These are phyloP conservation scores for Acestrorhynchus altus DNA, from an alignment of 2,797 vertebrate genomes.

Conservation along the genomic window DNA sequence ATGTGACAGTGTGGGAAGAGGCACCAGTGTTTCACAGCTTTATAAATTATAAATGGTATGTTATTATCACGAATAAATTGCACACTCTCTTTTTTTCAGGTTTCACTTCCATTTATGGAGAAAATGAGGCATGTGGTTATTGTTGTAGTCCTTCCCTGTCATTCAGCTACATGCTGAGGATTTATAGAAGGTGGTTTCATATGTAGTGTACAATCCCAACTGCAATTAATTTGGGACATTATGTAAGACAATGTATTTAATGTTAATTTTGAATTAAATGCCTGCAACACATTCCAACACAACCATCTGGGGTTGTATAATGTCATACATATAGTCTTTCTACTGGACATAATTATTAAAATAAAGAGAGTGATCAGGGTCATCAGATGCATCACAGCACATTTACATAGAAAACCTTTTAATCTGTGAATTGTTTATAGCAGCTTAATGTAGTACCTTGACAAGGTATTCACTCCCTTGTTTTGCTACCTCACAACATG, in stretches of 20 bases:
- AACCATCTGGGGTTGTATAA: too few species aligned
- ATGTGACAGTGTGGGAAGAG: constrained; percentile 54
- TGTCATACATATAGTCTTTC: too few species aligned
- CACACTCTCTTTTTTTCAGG: constrained; percentile 7
- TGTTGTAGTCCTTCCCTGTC: constrained; percentile 16
- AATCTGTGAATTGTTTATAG: too few species aligned
- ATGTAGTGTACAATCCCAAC: too few species aligned
- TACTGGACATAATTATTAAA: too few species aligned
- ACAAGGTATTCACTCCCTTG: background rate
- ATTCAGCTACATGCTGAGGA: background rate
- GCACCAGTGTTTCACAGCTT: constrained; percentile 51
- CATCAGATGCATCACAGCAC: background rate
- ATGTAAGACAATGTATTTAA: too few species aligned
- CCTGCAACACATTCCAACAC: too few species aligned
- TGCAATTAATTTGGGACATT: too few species aligned
- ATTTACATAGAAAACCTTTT: background rate
- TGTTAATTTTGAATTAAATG: too few species aligned
- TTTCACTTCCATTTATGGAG: constrained; percentile 26
- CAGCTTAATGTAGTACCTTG: too few species aligned
- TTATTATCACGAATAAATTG: constrained; percentile 64
- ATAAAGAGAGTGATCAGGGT: background rate
- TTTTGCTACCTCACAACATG: too few species aligned
- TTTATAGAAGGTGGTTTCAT: background rate
- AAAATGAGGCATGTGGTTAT: constrained; percentile 15
- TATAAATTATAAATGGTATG: constrained; percentile 64